Conservation (phyloP, 2,888 invertebrate genomes). For the Caenorhabditis virilis region DNA sequence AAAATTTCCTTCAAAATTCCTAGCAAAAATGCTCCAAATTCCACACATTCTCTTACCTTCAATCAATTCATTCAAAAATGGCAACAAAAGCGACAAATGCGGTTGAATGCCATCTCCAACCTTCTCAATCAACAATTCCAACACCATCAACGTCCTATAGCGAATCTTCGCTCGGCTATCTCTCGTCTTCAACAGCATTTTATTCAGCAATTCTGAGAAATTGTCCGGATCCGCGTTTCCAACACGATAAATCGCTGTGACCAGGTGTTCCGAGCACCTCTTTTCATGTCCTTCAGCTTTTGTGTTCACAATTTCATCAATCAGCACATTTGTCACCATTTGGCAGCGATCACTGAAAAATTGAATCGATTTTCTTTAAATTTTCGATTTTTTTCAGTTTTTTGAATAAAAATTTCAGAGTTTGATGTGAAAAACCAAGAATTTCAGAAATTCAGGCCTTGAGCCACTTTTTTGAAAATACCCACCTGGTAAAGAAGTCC, state of each 20-base stretch:
- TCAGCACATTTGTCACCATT: conserved; percentile 42
- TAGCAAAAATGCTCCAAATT: too few species aligned
- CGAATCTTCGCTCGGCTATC: conserved; percentile 48
- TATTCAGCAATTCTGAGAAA: conserved; percentile 43
- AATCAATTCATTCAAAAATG: conserved; percentile 58
- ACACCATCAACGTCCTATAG: conserved; percentile 55
- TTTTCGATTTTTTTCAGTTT: neutral
- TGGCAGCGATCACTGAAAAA: conserved; percentile 62
- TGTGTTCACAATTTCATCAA: conserved; percentile 59
- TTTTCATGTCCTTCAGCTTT: conserved; percentile 61
- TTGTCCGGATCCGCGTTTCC: conserved; percentile 45
- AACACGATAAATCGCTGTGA: conserved; percentile 45
- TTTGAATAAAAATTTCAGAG: neutral
- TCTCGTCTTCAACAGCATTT: conserved; percentile 49
- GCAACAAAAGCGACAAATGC: conserved; percentile 56
- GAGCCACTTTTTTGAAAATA: neutral
- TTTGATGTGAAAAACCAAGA: neutral
- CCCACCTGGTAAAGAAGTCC: conserved; percentile 54
- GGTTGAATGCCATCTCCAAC: conserved; percentile 62
- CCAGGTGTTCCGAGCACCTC: conserved; percentile 53
- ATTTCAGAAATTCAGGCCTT: neutral
- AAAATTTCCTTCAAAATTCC: too few species aligned
- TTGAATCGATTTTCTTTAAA: too few species aligned
- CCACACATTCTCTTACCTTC: conserved; percentile 46
- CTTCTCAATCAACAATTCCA: conserved; percentile 54